Percentiles rank a stretch among this genome's conserved stretches.
phyloP scores from a whole-genome alignment of 2,113 vertebrate genomes.

The Cyprinodon variegatus region DNA sequence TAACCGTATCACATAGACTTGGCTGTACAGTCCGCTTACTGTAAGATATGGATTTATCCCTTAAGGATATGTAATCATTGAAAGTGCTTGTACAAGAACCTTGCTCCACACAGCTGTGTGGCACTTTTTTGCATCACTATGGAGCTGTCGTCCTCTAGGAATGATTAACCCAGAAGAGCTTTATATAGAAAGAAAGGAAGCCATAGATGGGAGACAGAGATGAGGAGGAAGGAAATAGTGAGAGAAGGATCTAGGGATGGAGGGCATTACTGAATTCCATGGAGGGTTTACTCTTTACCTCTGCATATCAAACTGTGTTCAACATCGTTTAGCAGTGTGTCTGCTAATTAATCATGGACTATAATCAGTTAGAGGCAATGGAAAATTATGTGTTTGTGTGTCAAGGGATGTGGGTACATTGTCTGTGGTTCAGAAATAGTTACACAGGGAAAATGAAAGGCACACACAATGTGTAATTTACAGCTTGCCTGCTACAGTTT shows the following conservation, averaged over 20 bases:
- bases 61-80: conserved; percentile 60
- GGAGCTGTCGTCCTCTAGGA: conserved; percentile 76
- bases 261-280: conserved; percentile 66
- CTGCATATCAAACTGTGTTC: conserved; percentile 65
- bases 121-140: conserved; percentile 48
- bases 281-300: conserved; percentile 72
- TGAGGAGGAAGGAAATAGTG: conserved; percentile 39
- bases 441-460: conserved; percentile 28
- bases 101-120: conserved; percentile 63
- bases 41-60: conserved; percentile 46
- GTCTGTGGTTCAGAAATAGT: conserved; percentile 20
- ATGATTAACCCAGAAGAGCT: conserved; percentile 81
- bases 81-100: conserved; percentile 50
- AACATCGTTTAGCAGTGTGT: conserved; percentile 75
- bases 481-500: conserved; percentile 3
- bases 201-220: conserved; percentile 54
- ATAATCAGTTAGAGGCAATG: conserved; percentile 70
- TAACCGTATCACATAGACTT: conserved; percentile 34
- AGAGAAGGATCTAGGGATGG: conserved; percentile 44
- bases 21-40: conserved; percentile 3
- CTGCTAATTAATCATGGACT: conserved; percentile 77
- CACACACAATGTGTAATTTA: conserved; percentile 14
- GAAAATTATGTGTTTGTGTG: conserved; percentile 25
- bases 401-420: conserved; percentile 3
- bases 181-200: conserved; percentile 75